Evolutionary conservation across 2,888 invertebrate genomes (phyloP).

Genomic region (Rhaphigaster nebulosa): DNA sequence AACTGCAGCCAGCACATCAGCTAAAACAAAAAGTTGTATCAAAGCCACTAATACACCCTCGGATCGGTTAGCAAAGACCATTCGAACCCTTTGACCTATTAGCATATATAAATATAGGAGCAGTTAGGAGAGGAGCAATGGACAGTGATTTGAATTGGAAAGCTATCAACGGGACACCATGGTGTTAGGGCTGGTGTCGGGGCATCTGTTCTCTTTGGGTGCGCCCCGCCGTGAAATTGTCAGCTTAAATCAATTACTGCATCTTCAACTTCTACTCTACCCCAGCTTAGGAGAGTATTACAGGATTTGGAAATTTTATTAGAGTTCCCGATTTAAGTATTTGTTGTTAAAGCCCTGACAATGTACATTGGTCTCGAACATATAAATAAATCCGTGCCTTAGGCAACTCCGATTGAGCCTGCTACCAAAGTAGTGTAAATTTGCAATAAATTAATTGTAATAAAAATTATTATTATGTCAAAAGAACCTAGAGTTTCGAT

Average conservation of each 20-base stretch:
- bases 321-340: background rate
- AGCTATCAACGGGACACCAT: conserved; percentile 25
- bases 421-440: no score
- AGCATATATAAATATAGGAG: conserved; percentile 43
- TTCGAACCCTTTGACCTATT: conserved; percentile 30
- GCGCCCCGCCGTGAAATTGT: conserved; percentile 5
- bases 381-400: no score
- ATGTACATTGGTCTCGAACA: no score
- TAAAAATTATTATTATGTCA: no score
- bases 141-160: conserved; percentile 36
- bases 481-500: no score
- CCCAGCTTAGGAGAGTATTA: background rate
- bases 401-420: no score
- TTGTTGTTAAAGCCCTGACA: background rate
- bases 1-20: no score
- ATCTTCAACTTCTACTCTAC: background rate
- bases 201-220: conserved; percentile 9
- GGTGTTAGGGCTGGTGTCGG: background rate
- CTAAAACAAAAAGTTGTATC: no score
- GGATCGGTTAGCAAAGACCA: background rate
- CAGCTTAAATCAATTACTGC: conserved; percentile 17
- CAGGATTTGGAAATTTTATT: background rate
- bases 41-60: background rate
- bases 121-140: conserved; percentile 23
- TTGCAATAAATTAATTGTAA: no score